phyloP scores from a whole-genome alignment of 2,888 invertebrate genomes.

The Hecatera dysodea region DNA sequence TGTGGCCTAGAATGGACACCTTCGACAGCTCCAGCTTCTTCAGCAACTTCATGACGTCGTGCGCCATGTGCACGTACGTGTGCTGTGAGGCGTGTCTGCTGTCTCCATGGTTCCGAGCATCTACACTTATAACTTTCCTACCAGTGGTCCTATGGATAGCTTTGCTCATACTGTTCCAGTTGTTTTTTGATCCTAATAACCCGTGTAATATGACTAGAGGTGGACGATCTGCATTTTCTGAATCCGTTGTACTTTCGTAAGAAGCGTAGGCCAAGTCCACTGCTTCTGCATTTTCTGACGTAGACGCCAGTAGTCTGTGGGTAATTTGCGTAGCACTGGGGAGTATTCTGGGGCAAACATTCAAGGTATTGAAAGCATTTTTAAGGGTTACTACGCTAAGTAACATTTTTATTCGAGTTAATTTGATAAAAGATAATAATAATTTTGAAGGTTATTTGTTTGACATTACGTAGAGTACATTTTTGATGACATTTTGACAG shows the following conservation, averaged over 20 bases:
- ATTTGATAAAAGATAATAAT: constrained; percentile 34
- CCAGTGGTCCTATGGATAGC: constrained; percentile 92
- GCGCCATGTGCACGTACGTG: constrained; percentile 94
- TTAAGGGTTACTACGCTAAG: constrained; percentile 70
- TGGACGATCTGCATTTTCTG: constrained; percentile 74
- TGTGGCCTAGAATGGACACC: constrained; percentile 95
- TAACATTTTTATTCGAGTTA: constrained; percentile 75
- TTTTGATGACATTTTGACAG: constrained; percentile 40
- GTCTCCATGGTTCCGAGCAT: constrained; percentile 98
- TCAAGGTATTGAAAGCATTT: constrained; percentile 67
- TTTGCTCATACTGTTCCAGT: constrained; percentile 97
- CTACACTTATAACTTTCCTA: constrained; percentile 95
- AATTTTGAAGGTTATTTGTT: constrained; percentile 68
- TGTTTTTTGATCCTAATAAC: constrained; percentile 97
- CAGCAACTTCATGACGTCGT: constrained; percentile 91
- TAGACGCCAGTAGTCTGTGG: constrained; percentile 70
- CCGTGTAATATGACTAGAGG: constrained; percentile 97
- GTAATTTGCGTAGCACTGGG: constrained; percentile 62
- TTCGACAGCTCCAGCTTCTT: constrained; percentile 92
- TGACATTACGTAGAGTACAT: constrained; percentile 57
- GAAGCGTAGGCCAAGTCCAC: constrained; percentile 93
- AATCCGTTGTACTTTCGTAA: constrained; percentile 90
- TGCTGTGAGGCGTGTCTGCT: constrained; percentile 95
- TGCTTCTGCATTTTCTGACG: constrained; percentile 84
- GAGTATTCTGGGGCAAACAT: constrained; percentile 65